Evolutionary conservation across 2,797 vertebrate species (phyloP), one percentile per base, ranked within the genome.

Genomic region (Aselliscus stoliczkanus): DNA sequence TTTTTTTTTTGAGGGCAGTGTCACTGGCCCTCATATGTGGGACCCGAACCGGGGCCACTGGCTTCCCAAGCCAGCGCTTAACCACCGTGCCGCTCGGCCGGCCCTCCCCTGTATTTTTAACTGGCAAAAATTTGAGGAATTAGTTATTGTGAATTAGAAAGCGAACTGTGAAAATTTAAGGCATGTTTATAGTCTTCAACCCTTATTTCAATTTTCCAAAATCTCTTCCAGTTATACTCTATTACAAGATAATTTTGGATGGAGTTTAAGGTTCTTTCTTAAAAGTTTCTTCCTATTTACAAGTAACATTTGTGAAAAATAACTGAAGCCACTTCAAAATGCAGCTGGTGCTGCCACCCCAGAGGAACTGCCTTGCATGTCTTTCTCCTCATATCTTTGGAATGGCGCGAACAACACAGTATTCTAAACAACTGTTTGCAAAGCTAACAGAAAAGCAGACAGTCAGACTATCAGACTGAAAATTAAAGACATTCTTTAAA

Each of bases 251-350:
- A 86, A 91, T 72, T 94, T 96, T 54, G 83, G 15, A 64, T 39
- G 20, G 23, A 69, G 5, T 82, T 82, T 67, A 44, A 94, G n/a
- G 14, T 44, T 90, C 29, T 60, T 95, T 89, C 25, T 69, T 47
- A 95, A 72, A 72, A 86, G 37, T 81, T 95, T 93, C 64, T 90
- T 95, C 67, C n/a, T 76, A 23, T 81, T 96, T 81, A 93, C 10
- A 89, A 94, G 21, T 77, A 62, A 81, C 58, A 92, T 6, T 83
- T 65, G 42, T 50, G 42, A 34, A 50, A 34, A 34, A 47, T 34
- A 65, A 65, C 60, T 9, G 21, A 7, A 77, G 23, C n/a, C 75
- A 77, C 50, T 79, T 79, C 52, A 39, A 56, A 79, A 58, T 79
- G 76, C 37, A 79, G 34, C 25, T 65, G n/a, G 80, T 65, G 56